A percentile compares a stretch with the other conserved stretches of the same genome.
Evolutionary conservation across 2,797 vertebrate species (phyloP).

Genomic region (Vipera ursinii): DNA sequence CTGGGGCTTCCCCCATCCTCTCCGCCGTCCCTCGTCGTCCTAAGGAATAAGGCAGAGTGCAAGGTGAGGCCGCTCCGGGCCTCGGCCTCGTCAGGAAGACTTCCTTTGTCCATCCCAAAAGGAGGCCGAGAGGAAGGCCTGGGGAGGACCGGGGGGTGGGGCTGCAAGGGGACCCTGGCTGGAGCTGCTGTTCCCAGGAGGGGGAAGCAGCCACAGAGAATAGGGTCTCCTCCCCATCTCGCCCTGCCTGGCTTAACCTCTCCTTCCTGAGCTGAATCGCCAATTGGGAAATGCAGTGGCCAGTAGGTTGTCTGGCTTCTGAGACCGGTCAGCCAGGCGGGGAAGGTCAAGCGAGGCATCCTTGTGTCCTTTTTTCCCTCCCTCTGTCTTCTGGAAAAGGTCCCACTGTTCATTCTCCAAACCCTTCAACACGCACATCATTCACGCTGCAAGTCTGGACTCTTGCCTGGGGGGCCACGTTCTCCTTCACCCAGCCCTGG

Average conservation of each 20-base stretch:
- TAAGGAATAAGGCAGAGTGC: neutral
- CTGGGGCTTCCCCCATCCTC: neutral
- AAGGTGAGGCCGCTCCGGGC: neutral
- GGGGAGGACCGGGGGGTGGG: neutral
- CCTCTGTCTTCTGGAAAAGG: neutral
- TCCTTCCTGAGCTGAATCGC: neutral
- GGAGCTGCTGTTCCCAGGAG: neutral
- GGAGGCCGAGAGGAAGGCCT: neutral
- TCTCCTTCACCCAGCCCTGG: neutral
- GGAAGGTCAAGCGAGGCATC: neutral
- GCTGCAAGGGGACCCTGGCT: neutral
- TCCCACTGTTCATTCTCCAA: neutral
- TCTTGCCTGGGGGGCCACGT: neutral
- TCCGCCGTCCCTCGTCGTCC: neutral
- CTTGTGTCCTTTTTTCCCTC: fast-evolving
- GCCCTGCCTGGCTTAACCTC: neutral
- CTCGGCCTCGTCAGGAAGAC: neutral
- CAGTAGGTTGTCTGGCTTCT: neutral
- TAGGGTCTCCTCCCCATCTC: neutral
- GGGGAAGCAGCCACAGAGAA: neutral
- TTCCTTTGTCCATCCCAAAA: neutral
- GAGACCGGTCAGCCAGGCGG: neutral
- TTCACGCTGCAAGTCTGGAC: neutral
- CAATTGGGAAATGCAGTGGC: neutral
- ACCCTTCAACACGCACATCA: fast-evolving